Base-by-base conservation (phyloP, 2,113 vertebrate species). In the Platysteira castanea region DNA sequence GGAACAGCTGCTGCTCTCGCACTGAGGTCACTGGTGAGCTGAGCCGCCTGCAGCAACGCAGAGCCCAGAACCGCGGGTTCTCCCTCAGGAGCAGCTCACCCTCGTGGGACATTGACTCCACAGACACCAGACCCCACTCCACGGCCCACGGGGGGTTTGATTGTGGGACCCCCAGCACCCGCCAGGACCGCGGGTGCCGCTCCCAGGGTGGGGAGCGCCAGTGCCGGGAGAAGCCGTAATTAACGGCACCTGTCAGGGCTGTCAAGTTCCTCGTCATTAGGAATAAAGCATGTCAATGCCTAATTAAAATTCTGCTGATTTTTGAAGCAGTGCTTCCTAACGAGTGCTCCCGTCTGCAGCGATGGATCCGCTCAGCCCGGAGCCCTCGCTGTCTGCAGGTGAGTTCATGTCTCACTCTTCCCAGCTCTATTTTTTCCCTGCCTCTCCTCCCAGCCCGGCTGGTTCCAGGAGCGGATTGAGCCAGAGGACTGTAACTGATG, bases 261-360 rank as follows among this genome's bases (percentile, higher is more conserved):
- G 95, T 86, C 92, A 91, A 35, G 61, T 31, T 78, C 78, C 53
- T 59, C 77, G 23, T 94, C 94, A 54, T 92, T 54, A 96, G 78
- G 65, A 88, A 79, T 44, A 53, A 82, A 88, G 73, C 1, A 7
- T 95, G 94, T 64, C 87, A 70, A 41, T 30, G 83, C 37, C 2
- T 84, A 95, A 96, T 97, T 96, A 96, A 94, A 93, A 89, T 87
- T 84, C 87, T 89, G 92, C 50, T 73, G 93, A 75, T 90, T 96
- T 95, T 92, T 76, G 82, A 91, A 93, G 60, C 84, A 24, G 57
- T 11, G 54, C 65, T 94, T 88, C 82, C 91, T 73, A 95, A 94
- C 70, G 16, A 88, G 76, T 85, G 84, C 78, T 68, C 71, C 90
- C 56, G 13, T 60, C 87, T 75, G 81, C 95, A 89, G 89, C 17